Base-by-base conservation (phyloP, 2,113 vertebrate genomes). In the Centrocercus urophasianus region DNA sequence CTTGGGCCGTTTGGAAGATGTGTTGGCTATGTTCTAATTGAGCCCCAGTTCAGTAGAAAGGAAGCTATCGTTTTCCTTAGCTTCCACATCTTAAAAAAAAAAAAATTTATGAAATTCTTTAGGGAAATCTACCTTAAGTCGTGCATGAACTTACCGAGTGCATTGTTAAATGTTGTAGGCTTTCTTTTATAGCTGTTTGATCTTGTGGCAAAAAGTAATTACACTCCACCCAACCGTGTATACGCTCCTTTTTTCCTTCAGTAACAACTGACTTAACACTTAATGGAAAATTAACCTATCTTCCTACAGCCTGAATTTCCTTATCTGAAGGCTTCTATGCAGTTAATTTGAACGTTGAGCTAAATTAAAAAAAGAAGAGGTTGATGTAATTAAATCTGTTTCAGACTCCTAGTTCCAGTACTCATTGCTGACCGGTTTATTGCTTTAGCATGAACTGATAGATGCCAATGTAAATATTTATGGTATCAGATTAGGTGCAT, bases 171-270 rank as follows among this genome's bases (percentile, higher is more conserved):
- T 84, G 89, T 73, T 75, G 36, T 65, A 78, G 43, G 12, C 71
- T 47, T 13, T 78, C 52, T 76, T 90, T 84, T 85, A 36, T 42
- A 42, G 19, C 74, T 64, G 67, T 57, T 95, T 89, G 73, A 70
- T 76, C 83, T 70, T 88, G 69, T 80, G 60, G 59, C 71, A 94
- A 70, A 94, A 84, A 90, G 43, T 85, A 86, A 92, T 94, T 92
- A 74, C 27, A 54, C 38, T 83, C 86, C 77, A 76, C 59, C 36
- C 78, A 94, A 25, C 61, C 89, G 12, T 64, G 72, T 77, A 32
- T 5, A 21, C 36, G 77, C 74, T 50, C 13, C n/a, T 61, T 87
- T 93, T 92, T 86, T 67, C 74, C 50, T 84, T 92, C 74, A 60
- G 48, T 82, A 87, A 72, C 63, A 38, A 84, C 70, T 8, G 6